Base-by-base conservation (phyloP, 2,888 invertebrate genomes). In the Drosophila rellima region DNA sequence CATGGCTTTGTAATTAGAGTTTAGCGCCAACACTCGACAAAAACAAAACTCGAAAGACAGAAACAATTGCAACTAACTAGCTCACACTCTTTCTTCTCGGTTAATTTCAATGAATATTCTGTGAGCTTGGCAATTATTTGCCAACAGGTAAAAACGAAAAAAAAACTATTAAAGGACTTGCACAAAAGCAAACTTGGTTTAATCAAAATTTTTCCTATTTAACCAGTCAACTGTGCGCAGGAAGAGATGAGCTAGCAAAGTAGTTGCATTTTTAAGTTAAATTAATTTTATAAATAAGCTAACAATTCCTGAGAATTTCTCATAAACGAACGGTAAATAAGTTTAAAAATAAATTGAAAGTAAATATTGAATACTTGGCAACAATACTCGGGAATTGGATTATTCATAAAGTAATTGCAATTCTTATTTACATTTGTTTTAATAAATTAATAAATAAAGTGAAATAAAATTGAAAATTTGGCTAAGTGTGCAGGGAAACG, bases 1-100 rank as follows among this genome's bases (percentile, higher is more conserved):
- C 80, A 78, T 71, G 78, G 83, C 86, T 88, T 82, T 88, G 86
- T 83, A 83, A 83, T 83, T 88, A 80, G 83, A 88, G 72, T 88
- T 88, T 86, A 88, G 82, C 83, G 67, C 63, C 80, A 75, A 72
- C 75, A 79, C 71, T 71, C 61, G 51, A 63, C 37, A 42, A 31
- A 44, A 37, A 45, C 20, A 56, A 18, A 18, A 31, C 10, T 42
- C 52, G 42, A 50, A 64, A 39, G 26, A 31, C 54, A 51, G 59
- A 61, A 39, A 18, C 20, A 62, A 55, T 62, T 66, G 45, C 56
- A 60, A 40, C 45, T 75, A 50, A 29, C 48, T 31, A 13, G 18
- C 18, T 33, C 33, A 33, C 31, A 33, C 18, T 7, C 18, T n/a
- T 33, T 42, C 40, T 56, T 31, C 35, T 40, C 51, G 57, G 39